Evolutionary conservation across 2,113 vertebrate species (phyloP).

Genomic region (Rhinopomastus cyanomelas): DNA sequence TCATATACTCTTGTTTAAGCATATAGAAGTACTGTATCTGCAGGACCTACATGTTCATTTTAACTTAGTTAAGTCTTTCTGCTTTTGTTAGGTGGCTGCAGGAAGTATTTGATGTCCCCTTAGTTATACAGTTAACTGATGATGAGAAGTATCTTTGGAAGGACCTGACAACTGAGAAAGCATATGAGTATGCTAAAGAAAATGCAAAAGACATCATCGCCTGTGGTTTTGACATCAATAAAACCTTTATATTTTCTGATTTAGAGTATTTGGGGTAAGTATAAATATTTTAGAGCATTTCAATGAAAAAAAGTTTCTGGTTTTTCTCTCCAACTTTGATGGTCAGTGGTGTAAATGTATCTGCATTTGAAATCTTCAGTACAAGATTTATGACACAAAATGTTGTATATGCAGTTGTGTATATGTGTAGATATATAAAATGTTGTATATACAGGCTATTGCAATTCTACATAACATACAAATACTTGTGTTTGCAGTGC

Average conservation of each 20-base stretch:
- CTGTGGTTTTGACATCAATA: slow-evolving; percentile 93
- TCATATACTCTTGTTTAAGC: background rate
- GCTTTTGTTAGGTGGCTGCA: slow-evolving; percentile 87
- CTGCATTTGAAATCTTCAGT: background rate
- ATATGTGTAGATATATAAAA: too few species aligned
- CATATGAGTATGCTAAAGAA: slow-evolving; percentile 84
- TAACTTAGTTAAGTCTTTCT: background rate
- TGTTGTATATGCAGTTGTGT: too few species aligned
- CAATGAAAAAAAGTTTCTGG: background rate
- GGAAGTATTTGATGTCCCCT: slow-evolving; percentile 91
- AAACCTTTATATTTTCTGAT: slow-evolving; percentile 98
- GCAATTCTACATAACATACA: background rate
- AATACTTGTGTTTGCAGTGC: background rate
- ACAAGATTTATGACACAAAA: background rate
- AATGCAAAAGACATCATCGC: slow-evolving; percentile 97
- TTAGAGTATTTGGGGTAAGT: slow-evolving; percentile 95
- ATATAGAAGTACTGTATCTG: background rate
- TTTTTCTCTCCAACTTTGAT: background rate
- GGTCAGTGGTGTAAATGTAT: background rate
- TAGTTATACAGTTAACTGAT: slow-evolving; percentile 95
- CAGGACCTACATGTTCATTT: background rate
- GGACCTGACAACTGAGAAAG: slow-evolving; percentile 89
- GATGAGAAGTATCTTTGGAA: slow-evolving; percentile 99
- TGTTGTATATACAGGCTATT: background rate
- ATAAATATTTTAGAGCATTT: background rate